Conservation (phyloP, 2,113 vertebrate genomes). For the Dolichotis patagonum region DNA sequence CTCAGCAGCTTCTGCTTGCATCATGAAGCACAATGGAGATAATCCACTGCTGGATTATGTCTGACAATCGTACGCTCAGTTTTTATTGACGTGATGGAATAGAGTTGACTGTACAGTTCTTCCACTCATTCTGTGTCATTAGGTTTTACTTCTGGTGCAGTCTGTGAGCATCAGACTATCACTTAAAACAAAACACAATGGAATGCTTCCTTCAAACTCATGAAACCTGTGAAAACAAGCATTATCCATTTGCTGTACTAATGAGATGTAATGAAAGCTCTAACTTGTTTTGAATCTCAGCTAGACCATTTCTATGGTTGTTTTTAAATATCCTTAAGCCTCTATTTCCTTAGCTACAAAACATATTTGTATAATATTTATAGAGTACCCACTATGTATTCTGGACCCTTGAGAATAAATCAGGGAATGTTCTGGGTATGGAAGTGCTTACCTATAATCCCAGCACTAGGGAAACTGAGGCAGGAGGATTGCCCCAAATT, state of each 20-base stretch:
- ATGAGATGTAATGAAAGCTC: neutral
- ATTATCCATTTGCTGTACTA: neutral
- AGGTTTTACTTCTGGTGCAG: neutral
- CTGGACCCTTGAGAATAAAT: neutral
- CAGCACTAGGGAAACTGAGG: neutral
- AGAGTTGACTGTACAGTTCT: neutral
- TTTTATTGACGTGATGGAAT: slow-evolving; percentile 31
- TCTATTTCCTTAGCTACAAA: slow-evolving; percentile 38
- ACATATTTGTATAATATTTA: slow-evolving; percentile 1
- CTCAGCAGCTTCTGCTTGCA: neutral
- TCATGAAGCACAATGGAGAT: neutral
- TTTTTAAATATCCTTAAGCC: slow-evolving; percentile 20
- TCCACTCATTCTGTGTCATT: neutral
- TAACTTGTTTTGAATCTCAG: neutral
- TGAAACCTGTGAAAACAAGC: neutral
- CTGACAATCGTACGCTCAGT: neutral
- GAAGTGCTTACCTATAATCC: neutral
- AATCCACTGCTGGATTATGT: slow-evolving; percentile 4
- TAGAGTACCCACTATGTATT: neutral
- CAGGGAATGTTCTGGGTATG: neutral
- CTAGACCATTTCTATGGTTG: neutral
- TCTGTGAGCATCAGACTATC: neutral
- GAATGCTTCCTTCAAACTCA: neutral
- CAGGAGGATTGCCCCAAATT: neutral
- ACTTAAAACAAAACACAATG: slow-evolving; percentile 39